Conservation (phyloP, 1,140 invertebrate species). For the Steinernema khuongi region DNA sequence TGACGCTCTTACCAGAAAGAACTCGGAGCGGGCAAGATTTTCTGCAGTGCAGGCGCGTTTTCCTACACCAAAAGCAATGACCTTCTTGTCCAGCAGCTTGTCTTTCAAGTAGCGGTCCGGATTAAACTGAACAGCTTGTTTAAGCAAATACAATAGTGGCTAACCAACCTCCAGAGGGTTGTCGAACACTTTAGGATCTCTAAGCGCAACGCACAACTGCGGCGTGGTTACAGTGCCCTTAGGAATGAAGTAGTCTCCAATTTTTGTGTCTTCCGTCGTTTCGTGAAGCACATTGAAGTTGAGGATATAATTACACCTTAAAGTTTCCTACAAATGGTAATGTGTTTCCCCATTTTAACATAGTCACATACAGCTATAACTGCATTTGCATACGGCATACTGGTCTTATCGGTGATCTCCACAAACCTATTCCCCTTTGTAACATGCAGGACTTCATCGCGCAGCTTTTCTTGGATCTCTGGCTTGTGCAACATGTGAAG, state of each 20-base stretch:
- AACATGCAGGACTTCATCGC: constrained; percentile 19
- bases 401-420: constrained; percentile 20
- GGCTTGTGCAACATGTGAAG: constrained; percentile 24
- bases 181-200: constrained; percentile 9
- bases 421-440: constrained; percentile 23
- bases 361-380: constrained; percentile 18
- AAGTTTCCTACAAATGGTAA: constrained; percentile 8
- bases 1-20: constrained; percentile 20
- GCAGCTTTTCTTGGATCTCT: constrained; percentile 16
- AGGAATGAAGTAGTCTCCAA: constrained; percentile 34
- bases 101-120: constrained; percentile 14
- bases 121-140: constrained; percentile 20
- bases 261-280: not conserved
- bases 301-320: not conserved
- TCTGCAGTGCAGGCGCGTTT: constrained; percentile 32
- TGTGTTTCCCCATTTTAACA: not conserved
- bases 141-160: not conserved
- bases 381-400: constrained; percentile 21
- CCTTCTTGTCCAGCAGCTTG: constrained; percentile 20
- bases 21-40: constrained; percentile 19
- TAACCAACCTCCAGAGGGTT: not conserved
- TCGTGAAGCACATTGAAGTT: constrained; percentile 19
- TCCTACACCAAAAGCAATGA: constrained; percentile 33
- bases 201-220: constrained; percentile 19
- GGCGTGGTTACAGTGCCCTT: constrained; percentile 24